These are phyloP conservation scores for Corella eumyota DNA, from an alignment of 23 tunicate species.

Conservation along the genomic window DNA sequence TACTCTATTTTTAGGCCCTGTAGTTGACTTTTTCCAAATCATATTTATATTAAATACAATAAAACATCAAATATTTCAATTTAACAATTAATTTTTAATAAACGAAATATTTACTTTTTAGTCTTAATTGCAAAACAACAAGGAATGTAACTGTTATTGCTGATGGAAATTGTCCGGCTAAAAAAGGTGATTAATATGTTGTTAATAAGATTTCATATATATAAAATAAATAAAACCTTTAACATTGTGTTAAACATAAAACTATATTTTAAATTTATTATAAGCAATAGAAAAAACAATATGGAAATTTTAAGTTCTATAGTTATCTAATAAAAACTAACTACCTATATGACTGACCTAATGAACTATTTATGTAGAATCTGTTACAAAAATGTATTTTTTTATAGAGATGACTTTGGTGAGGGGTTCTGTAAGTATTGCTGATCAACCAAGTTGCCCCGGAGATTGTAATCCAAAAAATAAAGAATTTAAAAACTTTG, in stretches of 20 bases:
- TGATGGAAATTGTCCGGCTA: slow-evolving; percentile 41
- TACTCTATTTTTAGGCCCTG: too few relatives aligned
- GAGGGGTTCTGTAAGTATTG: slow-evolving; percentile 33
- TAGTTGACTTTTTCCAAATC: too few relatives aligned
- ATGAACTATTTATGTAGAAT: not conserved
- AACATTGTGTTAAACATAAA: too few relatives aligned
- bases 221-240: too few relatives aligned
- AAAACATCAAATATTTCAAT: too few relatives aligned
- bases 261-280: not conserved
- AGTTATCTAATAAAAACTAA: too few relatives aligned
- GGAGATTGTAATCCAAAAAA: slow-evolving; percentile 39
- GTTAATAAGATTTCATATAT: too few relatives aligned
- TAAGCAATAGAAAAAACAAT: not conserved
- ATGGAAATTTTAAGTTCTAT: not conserved
- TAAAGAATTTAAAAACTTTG: slow-evolving; percentile 16
- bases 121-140: slow-evolving; percentile 48
- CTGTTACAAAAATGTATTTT: not conserved
- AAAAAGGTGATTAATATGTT: too few relatives aligned
- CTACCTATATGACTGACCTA: too few relatives aligned
- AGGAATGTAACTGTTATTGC: slow-evolving; percentile 21
- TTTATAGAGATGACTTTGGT: slow-evolving; percentile 44
- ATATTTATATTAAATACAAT: too few relatives aligned
- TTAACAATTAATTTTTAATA: too few relatives aligned
- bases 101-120: too few relatives aligned
- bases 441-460: slow-evolving; percentile 55